These are phyloP conservation scores for Dolichopus griseipennis DNA, from an alignment of 2,888 invertebrate species.

Conservation along the genomic window DNA sequence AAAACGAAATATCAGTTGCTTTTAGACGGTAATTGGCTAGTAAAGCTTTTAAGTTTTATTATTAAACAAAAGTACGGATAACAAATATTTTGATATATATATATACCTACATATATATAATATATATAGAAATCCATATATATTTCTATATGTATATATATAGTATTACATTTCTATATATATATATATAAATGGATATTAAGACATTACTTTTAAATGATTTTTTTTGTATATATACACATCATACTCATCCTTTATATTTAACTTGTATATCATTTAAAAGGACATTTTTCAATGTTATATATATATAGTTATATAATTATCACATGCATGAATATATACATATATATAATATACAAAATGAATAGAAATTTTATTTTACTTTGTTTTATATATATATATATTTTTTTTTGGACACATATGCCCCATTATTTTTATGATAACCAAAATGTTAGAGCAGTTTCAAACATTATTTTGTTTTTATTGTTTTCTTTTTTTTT, in stretches of 20 bases:
- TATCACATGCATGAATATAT: no score
- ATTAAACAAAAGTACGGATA: slow-evolving; percentile 19
- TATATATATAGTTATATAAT: no score
- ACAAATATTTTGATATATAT: slow-evolving; percentile 15
- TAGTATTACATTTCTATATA: slow-evolving; percentile 11
- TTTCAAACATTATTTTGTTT: no score
- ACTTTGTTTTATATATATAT: no score
- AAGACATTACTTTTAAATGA: slow-evolving; percentile 8
- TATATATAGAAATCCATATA: slow-evolving; percentile 1
- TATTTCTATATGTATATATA: background rate
- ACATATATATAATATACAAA: no score
- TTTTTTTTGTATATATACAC: background rate
- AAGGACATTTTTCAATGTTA: no score
- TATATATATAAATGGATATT: background rate
- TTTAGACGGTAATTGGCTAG: slow-evolving; percentile 28
- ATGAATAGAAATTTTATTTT: background rate
- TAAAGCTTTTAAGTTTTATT: slow-evolving; percentile 25
- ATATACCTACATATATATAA: slow-evolving; percentile 7
- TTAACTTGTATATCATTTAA: no score
- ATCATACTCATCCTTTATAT: background rate
- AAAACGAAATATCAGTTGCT: slow-evolving; percentile 23
- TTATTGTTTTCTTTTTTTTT: no score
- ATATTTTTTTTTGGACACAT: no score
- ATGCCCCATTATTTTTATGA: no score
- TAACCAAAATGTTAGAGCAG: no score